Evolutionary conservation across 2,113 vertebrate genomes (phyloP).

Genomic region (Pteruthius melanotis): DNA sequence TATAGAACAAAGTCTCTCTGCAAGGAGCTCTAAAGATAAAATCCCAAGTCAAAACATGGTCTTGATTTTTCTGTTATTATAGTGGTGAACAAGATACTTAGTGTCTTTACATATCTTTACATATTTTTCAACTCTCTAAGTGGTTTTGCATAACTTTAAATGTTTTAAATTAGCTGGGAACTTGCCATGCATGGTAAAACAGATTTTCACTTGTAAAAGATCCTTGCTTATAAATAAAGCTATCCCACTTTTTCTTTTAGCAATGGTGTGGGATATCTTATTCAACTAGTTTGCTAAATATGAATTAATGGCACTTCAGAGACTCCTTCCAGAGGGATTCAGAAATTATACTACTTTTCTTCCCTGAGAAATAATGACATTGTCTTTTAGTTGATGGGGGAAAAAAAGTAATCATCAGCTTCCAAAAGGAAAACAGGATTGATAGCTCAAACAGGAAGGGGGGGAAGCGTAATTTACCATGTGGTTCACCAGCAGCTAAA

Average conservation of each 20-base stretch:
- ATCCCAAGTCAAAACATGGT: constrained; percentile 37
- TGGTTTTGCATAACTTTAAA: constrained; percentile 61
- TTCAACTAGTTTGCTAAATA: constrained; percentile 21
- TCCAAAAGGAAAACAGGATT: constrained; percentile 46
- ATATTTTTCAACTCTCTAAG: constrained; percentile 52
- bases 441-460: constrained; percentile 48
- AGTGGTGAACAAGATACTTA: constrained; percentile 53
- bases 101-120: constrained; percentile 62
- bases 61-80: constrained; percentile 44
- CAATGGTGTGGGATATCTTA: not conserved
- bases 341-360: constrained; percentile 8
- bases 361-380: constrained; percentile 25
- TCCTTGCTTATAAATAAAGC: constrained; percentile 41
- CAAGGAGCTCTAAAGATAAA: constrained; percentile 37
- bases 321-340: not conserved
- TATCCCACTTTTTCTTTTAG: not conserved
- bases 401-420: constrained; percentile 5
- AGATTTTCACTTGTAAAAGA: constrained; percentile 35
- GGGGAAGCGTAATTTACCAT: constrained; percentile 59
- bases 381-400: constrained; percentile 16
- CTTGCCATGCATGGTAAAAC: constrained; percentile 47
- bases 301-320: constrained; percentile 21
- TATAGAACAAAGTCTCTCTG: not conserved
- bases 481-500: constrained; percentile 69
- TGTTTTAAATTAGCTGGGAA: constrained; percentile 46